These are phyloP conservation scores for Thyatira batis DNA, from an alignment of 2,888 invertebrate species.

Conservation along the genomic window DNA sequence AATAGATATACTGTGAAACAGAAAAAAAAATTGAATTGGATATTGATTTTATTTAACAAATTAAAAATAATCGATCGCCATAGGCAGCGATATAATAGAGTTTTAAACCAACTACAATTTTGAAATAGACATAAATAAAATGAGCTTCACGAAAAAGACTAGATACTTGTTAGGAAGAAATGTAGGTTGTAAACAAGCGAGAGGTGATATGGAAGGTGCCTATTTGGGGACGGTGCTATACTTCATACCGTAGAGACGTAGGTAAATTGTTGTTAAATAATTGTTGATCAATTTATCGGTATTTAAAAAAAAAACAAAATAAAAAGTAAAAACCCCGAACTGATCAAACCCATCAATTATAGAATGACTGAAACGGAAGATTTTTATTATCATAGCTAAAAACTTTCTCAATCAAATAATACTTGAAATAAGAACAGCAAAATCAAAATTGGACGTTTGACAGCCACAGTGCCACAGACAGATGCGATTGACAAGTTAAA, in stretches of 20 bases:
- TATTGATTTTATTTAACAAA: too few species aligned
- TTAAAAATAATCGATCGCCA: not conserved
- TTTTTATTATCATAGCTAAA: too few species aligned
- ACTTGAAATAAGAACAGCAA: too few species aligned
- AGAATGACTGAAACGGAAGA: too few species aligned
- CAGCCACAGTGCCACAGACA: too few species aligned
- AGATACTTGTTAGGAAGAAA: not conserved
- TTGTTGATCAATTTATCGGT: not conserved
- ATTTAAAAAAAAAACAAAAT: not conserved
- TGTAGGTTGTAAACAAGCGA: not conserved
- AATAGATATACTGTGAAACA: too few species aligned
- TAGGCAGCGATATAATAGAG: not conserved
- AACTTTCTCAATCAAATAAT: too few species aligned
- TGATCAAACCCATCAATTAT: too few species aligned
- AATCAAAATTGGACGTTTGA: too few species aligned
- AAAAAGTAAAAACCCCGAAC: too few species aligned
- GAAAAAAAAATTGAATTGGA: too few species aligned
- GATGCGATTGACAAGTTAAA: too few species aligned
- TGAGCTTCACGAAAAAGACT: not conserved
- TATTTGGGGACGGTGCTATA: not conserved
- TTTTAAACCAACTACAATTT: not conserved
- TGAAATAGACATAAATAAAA: not conserved
- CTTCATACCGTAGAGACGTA: not conserved
- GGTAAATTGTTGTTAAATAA: not conserved
- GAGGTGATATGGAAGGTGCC: not conserved